These are phyloP conservation scores for Thalassarche chlororhynchos DNA, from an alignment of 2,113 vertebrate genomes.

Conservation along the genomic window DNA sequence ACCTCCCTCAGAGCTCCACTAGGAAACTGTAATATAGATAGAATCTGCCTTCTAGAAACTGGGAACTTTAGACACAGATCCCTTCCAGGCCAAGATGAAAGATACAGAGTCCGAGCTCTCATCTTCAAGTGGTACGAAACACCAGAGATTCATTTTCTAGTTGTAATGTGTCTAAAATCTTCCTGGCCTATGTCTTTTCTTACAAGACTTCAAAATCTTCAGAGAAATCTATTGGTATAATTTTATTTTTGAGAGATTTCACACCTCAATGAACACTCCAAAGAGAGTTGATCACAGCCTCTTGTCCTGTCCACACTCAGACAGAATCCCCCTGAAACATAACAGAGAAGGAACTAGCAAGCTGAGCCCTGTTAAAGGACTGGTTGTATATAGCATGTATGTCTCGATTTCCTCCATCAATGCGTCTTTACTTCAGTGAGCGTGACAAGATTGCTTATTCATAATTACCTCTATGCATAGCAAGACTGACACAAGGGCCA, in stretches of 20 bases:
- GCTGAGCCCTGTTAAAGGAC: fast-evolving
- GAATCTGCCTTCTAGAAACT: not conserved
- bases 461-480: not conserved
- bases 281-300: not conserved
- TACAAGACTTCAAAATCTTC: not conserved
- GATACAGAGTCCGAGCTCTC: not conserved
- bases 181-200: not conserved
- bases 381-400: not conserved
- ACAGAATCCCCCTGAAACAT: not conserved
- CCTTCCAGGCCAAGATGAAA: not conserved
- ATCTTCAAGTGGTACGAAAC: not conserved
- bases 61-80: not conserved
- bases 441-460: not conserved
- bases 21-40: not conserved
- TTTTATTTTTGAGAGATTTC: not conserved
- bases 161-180: not conserved
- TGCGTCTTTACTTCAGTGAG: not conserved
- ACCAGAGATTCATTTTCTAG: not conserved
- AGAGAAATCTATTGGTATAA: not conserved
- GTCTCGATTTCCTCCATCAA: not conserved
- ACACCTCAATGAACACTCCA: not conserved
- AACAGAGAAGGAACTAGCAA: not conserved
- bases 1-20: not conserved
- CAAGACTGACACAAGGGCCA: not conserved
- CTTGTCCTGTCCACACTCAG: not conserved